Evolutionary conservation across 2,113 vertebrate species (phyloP), one percentile per base, ranked within the genome.

Genomic region (Macquaria ambigua): DNA sequence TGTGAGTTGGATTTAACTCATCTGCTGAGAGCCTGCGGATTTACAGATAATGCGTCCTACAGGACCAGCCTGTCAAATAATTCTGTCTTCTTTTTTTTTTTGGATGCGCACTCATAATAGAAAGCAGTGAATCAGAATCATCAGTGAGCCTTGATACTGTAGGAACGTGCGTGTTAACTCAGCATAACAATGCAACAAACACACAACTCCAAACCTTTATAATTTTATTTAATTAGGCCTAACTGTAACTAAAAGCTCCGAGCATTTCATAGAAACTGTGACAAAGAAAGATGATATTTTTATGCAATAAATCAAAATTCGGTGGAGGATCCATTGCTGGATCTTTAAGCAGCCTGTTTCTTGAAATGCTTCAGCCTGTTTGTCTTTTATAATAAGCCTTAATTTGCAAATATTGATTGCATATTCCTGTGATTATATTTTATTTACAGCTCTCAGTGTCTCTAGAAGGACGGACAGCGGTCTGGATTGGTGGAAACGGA

Each of bases 331-430:
- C 58, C n/a, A 11, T 21, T 23, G 28, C 12, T 20, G 72, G 16
- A 16, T 56, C 31, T 41, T 48, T 25, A 16, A 58, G 48, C 58
- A 46, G 10, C 3, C 1, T 6, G 39, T 37, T 9, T 55, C 61
- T 6, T 15, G 8, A 37, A 78, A 81, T 81, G 86, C 83, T 83
- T 80, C 31, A 21, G 31, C 10, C 9, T 10, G 69, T 6, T 16
- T 23, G 10, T 10, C 8, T 52, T 34, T 56, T 75, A 9, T 46
- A 84, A 55, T 12, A 6, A 2, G 18, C n/a, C 25, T 48, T 7
- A 72, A 23, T 6, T 5, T 61, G 2, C 21, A 15, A n/a, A 75
- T n/a, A 15, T 21, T 28, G 28, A 18, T 58, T 18, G 11, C 18
- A 15, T 25, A 1, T 66, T 67, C 12, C 5, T 53, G 59, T 46